A percentile compares a stretch with the other conserved stretches of the same genome.
Evolutionary conservation across 2,888 invertebrate species (phyloP).

Genomic region (Meteorus cinctellus): DNA sequence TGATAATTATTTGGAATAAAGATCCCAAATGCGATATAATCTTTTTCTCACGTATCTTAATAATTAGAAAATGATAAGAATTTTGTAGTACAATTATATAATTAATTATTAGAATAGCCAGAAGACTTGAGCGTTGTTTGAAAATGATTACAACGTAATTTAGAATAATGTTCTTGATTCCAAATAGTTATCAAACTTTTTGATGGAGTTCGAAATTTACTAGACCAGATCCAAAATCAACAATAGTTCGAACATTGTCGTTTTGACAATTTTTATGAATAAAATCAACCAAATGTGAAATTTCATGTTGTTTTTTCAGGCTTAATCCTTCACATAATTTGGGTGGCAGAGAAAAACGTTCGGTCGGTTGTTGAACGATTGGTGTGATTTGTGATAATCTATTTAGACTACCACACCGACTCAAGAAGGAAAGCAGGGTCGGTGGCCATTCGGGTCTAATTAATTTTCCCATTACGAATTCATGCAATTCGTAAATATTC

Average conservation of each 20-base stretch:
- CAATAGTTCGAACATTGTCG: slow-evolving; percentile 75
- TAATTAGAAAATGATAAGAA: no score
- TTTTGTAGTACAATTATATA: no score
- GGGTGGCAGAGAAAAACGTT: slow-evolving; percentile 60
- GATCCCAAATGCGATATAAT: no score
- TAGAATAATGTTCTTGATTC: no score
- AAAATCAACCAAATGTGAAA: slow-evolving; percentile 77
- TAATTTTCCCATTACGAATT: slow-evolving; percentile 66
- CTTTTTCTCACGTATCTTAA: no score
- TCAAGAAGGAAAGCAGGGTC: slow-evolving; percentile 72
- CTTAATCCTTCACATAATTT: slow-evolving; percentile 72
- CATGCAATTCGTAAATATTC: slow-evolving; percentile 73
- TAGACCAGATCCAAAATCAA: slow-evolving; percentile 86
- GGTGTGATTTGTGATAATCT: slow-evolving; percentile 58
- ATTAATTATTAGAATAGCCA: no score
- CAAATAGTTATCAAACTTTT: slow-evolving; percentile 11
- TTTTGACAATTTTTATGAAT: slow-evolving; percentile 75
- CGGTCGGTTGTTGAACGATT: no score
- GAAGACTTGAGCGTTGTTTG: no score
- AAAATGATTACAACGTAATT: no score
- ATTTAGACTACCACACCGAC: slow-evolving; percentile 60
- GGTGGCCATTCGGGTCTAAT: slow-evolving; percentile 70
- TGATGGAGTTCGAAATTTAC: slow-evolving; percentile 72
- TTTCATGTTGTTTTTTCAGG: slow-evolving; percentile 83
- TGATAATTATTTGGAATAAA: no score